These are phyloP conservation scores for Equus quagga DNA, from an alignment of 2,113 vertebrate genomes.

Conservation along the genomic window DNA sequence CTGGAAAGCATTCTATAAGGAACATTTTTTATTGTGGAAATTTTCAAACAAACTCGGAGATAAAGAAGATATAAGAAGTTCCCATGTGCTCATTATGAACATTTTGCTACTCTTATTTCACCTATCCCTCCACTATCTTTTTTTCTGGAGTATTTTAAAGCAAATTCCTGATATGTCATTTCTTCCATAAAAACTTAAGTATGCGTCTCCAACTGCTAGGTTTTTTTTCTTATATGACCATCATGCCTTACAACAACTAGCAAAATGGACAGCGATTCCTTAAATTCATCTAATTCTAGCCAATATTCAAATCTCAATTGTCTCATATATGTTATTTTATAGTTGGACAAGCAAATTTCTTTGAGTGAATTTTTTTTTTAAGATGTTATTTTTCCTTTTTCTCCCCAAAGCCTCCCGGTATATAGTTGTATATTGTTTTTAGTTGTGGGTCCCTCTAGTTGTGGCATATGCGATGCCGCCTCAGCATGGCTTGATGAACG, in stretches of 20 bases:
- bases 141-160: background rate
- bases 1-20: background rate
- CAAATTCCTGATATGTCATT: background rate
- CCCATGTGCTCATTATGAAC: background rate
- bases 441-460: too few species aligned
- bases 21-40: background rate
- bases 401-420: too few species aligned
- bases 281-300: background rate
- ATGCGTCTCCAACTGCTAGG: background rate
- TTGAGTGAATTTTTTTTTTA: background rate
- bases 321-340: background rate
- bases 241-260: background rate
- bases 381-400: too few species aligned
- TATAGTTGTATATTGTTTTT: too few species aligned
- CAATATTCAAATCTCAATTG: background rate
- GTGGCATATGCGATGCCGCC: too few species aligned
- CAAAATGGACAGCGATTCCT: background rate
- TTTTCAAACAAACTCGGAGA: conserved; percentile 2
- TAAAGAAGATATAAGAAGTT: background rate
- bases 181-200: background rate
- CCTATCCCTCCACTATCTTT: background rate
- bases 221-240: background rate
- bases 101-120: background rate
- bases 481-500: too few species aligned
- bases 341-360: background rate